phyloP scores from a whole-genome alignment of 1,140 invertebrate species.

The Latrodectus geometricus region DNA sequence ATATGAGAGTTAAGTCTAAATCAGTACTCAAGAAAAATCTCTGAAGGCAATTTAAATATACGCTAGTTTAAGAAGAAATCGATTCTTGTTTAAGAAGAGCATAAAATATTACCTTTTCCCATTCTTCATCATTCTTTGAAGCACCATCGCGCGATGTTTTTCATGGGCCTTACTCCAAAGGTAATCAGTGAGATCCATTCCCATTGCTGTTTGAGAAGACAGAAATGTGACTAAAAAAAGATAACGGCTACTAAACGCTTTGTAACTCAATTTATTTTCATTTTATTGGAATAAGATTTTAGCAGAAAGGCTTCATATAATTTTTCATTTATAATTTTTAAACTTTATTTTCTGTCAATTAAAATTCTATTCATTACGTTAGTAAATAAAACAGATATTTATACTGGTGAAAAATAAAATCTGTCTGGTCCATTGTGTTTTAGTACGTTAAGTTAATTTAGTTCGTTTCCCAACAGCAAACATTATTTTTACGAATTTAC shows the following conservation, averaged over 20 bases:
- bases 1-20: no score
- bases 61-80: not conserved
- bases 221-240: slow-evolving; percentile 59
- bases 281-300: not conserved
- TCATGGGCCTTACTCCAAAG: slow-evolving; percentile 56
- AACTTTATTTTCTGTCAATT: not conserved
- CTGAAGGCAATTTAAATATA: no score
- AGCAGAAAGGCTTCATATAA: not conserved
- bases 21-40: no score
- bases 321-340: not conserved
- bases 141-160: slow-evolving; percentile 48
- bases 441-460: no score
- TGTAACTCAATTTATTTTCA: not conserved
- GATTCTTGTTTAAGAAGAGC: not conserved
- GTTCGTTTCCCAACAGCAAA: no score
- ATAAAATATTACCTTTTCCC: slow-evolving; percentile 48
- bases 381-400: no score
- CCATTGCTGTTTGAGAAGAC: slow-evolving; percentile 62
- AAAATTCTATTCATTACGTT: no score
- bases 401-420: no score
- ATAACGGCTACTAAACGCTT: slow-evolving; percentile 6
- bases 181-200: slow-evolving; percentile 59
- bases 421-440: no score
- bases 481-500: no score
- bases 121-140: slow-evolving; percentile 56